These are phyloP conservation scores for Cephus pygmeus DNA, from an alignment of 2,888 invertebrate genomes.

Conservation along the genomic window DNA sequence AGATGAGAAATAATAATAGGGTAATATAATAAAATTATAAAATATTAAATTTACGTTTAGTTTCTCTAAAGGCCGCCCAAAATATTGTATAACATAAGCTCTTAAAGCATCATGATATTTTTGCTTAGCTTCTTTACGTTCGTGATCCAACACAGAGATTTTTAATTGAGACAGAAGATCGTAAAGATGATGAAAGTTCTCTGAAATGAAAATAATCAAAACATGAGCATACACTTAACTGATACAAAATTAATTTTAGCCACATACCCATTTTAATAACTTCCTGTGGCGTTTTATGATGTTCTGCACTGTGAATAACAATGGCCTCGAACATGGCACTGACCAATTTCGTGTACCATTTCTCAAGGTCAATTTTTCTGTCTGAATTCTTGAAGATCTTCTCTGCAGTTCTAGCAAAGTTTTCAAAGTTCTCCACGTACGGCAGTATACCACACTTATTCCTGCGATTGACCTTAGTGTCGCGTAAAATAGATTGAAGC, in stretches of 20 bases:
- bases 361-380: conserved; percentile 89
- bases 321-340: conserved; percentile 87
- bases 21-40: conserved; percentile 4
- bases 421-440: conserved; percentile 90
- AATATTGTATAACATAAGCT: conserved; percentile 93
- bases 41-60: conserved; percentile 75
- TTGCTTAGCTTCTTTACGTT: conserved; percentile 90
- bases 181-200: conserved; percentile 96
- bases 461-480: conserved; percentile 78
- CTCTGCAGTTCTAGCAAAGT: conserved; percentile 87
- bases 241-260: neutral
- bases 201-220: conserved; percentile 66
- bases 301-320: conserved; percentile 80
- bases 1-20: conserved; percentile 4
- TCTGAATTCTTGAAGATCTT: conserved; percentile 87
- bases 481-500: conserved; percentile 79
- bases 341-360: conserved; percentile 88
- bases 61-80: conserved; percentile 93
- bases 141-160: conserved; percentile 86
- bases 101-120: conserved; percentile 90
- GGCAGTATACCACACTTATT: conserved; percentile 90
- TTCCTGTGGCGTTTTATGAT: conserved; percentile 91
- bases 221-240: neutral
- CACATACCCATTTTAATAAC: conserved; percentile 86
- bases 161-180: conserved; percentile 89